Evolutionary conservation across 2,113 vertebrate species (phyloP).

Genomic region (Parotia lawesii): DNA sequence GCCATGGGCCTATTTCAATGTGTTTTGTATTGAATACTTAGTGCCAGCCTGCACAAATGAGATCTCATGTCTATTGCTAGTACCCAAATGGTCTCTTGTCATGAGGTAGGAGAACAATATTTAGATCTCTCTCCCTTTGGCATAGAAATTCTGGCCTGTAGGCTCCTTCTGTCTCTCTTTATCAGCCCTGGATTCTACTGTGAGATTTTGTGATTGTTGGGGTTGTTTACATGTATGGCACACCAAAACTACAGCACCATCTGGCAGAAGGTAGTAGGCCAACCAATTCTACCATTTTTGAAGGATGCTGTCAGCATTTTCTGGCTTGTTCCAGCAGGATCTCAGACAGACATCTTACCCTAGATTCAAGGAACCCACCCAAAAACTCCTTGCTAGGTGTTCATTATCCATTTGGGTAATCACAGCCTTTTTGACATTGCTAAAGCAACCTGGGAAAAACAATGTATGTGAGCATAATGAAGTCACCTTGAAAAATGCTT

Average conservation of each 20-base stretch:
- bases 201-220: neutral
- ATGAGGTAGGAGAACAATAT: neutral
- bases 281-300: neutral
- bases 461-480: neutral
- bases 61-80: neutral
- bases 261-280: neutral
- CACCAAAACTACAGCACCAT: neutral
- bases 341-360: neutral
- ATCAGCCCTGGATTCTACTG: neutral
- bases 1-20: neutral
- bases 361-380: neutral
- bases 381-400: neutral
- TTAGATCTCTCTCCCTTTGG: neutral
- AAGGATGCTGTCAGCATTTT: neutral
- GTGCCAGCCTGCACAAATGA: neutral
- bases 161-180: neutral
- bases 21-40: neutral
- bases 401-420: neutral
- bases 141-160: neutral
- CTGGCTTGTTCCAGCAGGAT: neutral
- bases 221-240: neutral
- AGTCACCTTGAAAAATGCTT: neutral
- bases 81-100: neutral
- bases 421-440: neutral
- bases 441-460: neutral